Evolutionary conservation across 2,888 invertebrate genomes (phyloP).

Genomic region (Apeira syringaria): DNA sequence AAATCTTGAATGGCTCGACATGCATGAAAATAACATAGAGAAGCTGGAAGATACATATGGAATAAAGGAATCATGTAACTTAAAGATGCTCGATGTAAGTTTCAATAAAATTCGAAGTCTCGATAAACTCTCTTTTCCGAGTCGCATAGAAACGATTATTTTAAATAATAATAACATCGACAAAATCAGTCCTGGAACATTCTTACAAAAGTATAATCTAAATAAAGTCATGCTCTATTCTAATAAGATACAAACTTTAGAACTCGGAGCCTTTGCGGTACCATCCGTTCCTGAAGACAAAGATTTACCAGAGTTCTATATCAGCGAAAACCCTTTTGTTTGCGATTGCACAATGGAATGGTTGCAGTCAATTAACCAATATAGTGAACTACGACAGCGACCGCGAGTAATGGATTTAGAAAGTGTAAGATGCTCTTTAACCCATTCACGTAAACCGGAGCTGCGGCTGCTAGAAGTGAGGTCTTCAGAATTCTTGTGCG

Average conservation of each 20-base stretch:
- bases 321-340: constrained; percentile 92
- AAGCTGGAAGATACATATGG: constrained; percentile 90
- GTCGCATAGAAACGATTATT: constrained; percentile 88
- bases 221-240: constrained; percentile 90
- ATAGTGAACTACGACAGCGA: constrained; percentile 88
- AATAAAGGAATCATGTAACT: constrained; percentile 85
- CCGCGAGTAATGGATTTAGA: constrained; percentile 92
- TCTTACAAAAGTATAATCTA: constrained; percentile 87
- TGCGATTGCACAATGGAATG: constrained; percentile 96
- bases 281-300: constrained; percentile 86
- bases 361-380: constrained; percentile 90
- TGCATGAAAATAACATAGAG: constrained; percentile 91
- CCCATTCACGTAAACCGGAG: constrained; percentile 86
- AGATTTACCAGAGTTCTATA: constrained; percentile 90
- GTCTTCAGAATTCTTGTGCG: constrained; percentile 91
- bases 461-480: constrained; percentile 86
- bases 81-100: constrained; percentile 91
- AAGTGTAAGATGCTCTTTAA: constrained; percentile 89
- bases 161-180: constrained; percentile 90
- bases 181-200: constrained; percentile 88
- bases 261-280: constrained; percentile 88
- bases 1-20: constrained; percentile 91
- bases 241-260: constrained; percentile 88
- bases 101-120: constrained; percentile 88
- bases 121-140: constrained; percentile 87